Conservation (phyloP, 2,113 vertebrate genomes). For the Chionis minor region DNA sequence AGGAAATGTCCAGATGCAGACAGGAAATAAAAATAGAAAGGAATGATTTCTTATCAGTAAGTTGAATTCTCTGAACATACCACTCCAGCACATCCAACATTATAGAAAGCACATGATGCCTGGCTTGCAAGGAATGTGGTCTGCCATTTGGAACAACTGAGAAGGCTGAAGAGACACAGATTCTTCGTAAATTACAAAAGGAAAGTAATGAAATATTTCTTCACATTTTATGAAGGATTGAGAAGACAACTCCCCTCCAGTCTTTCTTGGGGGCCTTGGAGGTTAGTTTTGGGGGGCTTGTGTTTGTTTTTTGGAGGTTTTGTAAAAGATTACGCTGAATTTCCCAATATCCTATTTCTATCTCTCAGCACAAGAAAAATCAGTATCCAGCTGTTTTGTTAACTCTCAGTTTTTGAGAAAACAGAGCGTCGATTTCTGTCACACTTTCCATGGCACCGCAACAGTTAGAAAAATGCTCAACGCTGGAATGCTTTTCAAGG, state of each 20-base stretch:
- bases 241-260: neutral
- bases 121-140: constrained; percentile 18
- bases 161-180: neutral
- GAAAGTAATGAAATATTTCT: neutral
- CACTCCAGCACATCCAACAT: neutral
- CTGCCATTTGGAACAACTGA: neutral
- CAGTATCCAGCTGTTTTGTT: neutral
- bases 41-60: constrained; percentile 52
- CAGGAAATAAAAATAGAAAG: constrained; percentile 54
- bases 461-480: neutral
- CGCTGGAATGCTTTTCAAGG: neutral
- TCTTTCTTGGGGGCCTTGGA: neutral
- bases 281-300: accelerated
- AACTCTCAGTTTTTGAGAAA: neutral
- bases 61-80: neutral
- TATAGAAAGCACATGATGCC: constrained; percentile 21
- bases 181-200: neutral
- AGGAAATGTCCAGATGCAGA: neutral
- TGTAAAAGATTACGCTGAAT: neutral
- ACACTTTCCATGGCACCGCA: neutral
- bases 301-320: accelerated
- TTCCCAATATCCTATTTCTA: neutral
- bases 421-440: neutral
- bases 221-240: neutral
- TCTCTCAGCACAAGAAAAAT: neutral